Percentiles rank a stretch among this genome's conserved stretches.
Conservation (phyloP, 1,140 invertebrate species). For the Drosophila ananassae region DNA sequence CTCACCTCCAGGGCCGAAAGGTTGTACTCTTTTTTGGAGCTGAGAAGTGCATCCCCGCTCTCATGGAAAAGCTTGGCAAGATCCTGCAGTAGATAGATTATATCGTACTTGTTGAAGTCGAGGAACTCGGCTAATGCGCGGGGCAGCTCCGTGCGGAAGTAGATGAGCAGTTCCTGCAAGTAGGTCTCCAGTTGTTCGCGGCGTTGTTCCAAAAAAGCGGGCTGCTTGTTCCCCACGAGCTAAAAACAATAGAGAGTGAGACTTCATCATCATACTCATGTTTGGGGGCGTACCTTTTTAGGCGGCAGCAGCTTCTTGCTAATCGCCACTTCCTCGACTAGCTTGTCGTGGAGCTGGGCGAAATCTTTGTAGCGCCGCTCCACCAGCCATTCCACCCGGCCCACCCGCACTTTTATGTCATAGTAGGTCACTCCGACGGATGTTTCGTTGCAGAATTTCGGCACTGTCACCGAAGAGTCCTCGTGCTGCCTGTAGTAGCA, state of each 20-base stretch:
- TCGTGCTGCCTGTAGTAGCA: constrained; percentile 87
- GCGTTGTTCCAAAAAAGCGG: constrained; percentile 93
- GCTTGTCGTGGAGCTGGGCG: constrained; percentile 92
- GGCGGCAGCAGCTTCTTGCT: constrained; percentile 94
- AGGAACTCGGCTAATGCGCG: constrained; percentile 90
- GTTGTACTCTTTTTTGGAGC: constrained; percentile 86
- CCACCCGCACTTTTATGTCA: constrained; percentile 88
- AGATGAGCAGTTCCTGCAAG: constrained; percentile 90
- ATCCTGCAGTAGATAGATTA: constrained; percentile 91
- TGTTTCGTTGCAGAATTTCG: constrained; percentile 84
- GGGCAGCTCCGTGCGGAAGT: constrained; percentile 87
- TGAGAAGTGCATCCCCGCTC: constrained; percentile 88
- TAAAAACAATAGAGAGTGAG: constrained; percentile 15
- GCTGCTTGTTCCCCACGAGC: constrained; percentile 89
- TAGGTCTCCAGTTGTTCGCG: constrained; percentile 92
- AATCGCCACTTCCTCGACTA: constrained; percentile 91
- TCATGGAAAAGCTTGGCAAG: constrained; percentile 89
- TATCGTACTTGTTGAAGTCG: constrained; percentile 92
- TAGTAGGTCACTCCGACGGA: constrained; percentile 88
- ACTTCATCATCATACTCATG: constrained; percentile 28
- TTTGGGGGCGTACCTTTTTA: constrained; percentile 89
- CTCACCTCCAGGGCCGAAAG: constrained; percentile 90
- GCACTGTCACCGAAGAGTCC: constrained; percentile 87
- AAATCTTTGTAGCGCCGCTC: constrained; percentile 95
- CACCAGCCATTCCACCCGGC: constrained; percentile 91